phyloP scores from a whole-genome alignment of 1,140 invertebrate genomes.

The Drosophila parvula region DNA sequence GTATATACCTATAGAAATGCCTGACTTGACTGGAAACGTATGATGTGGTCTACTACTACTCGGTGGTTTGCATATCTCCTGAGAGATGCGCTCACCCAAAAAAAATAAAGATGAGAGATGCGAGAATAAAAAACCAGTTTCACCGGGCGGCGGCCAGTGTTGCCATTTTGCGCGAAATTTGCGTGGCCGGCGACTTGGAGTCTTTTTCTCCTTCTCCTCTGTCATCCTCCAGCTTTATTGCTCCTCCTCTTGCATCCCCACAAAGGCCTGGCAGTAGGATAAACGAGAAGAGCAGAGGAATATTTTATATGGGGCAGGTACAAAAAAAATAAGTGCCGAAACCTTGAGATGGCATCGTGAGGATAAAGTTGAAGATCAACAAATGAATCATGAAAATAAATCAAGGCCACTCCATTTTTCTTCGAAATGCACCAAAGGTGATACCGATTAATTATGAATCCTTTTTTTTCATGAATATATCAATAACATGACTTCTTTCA shows the following conservation, averaged over 20 bases:
- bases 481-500: too few species aligned
- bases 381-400: background rate
- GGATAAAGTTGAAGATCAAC: constrained; percentile 11
- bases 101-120: constrained; percentile 13
- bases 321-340: constrained; percentile 31
- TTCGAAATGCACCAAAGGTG: background rate
- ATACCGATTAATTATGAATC: background rate
- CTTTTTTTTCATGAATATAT: background rate
- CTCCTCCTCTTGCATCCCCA: background rate
- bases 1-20: background rate
- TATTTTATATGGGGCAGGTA: constrained; percentile 39
- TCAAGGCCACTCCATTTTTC: background rate
- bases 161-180: constrained; percentile 69
- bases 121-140: constrained; percentile 64
- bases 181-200: constrained; percentile 39
- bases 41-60: constrained; percentile 31
- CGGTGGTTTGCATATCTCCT: constrained; percentile 37
- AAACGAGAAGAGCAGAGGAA: background rate
- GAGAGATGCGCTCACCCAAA: constrained; percentile 37
- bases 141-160: constrained; percentile 44
- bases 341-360: constrained; percentile 38
- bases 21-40: constrained; percentile 28
- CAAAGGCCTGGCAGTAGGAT: background rate
- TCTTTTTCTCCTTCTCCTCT: constrained; percentile 5
- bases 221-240: constrained; percentile 10